Evolutionary conservation across 2,888 invertebrate genomes (phyloP), one percentile per base, ranked within the genome.

Genomic region (Magallana nippona): DNA sequence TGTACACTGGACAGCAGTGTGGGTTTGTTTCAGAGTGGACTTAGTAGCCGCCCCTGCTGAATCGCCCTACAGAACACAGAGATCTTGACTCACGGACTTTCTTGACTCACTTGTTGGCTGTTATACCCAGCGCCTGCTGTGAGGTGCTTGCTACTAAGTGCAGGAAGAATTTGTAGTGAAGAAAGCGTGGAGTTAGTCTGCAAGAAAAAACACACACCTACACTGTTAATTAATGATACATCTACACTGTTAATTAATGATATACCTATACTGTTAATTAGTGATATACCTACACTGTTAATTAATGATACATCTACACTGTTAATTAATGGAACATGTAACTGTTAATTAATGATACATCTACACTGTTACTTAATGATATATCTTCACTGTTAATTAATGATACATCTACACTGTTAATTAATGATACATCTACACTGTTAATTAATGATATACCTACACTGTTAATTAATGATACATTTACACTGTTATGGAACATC

Each of bases 111-210:
- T 79, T 79, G 79, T 22, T 79, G 56, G 57, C 57, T 79, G 57
- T 44, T 44, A 44, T 79, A 79, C 13, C 19, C 56, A 63, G 63
- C 13, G 27, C 15, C 32, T 19, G 81, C 22, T 0, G 82, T 82
- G 82, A 82, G 55, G 32, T 82, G 78, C 77, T 81, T 82, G 80
- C 85, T 83, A 82, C 85, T 86, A 79, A 83, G 63, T 71, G 82
- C 56, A 19, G 85, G 83, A 55, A 85, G 60, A 56, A 85, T 84
- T 84, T 85, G 85, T 55, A 85, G 82, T 78, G 85, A 83, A 56
- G 82, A 82, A 44, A 83, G 79, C 22, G 85, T 83, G 56, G 83
- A 81, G 58, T 86, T 85, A 85, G 83, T 83, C 85, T 85, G 82
- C 60, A 85, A 85, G 58, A 82, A 71, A 84, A 85, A 62, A 79